Evolutionary conservation across 2,797 vertebrate genomes (phyloP), one percentile per base, ranked within the genome.

Genomic region (Microctenopoma stevenorrisi): DNA sequence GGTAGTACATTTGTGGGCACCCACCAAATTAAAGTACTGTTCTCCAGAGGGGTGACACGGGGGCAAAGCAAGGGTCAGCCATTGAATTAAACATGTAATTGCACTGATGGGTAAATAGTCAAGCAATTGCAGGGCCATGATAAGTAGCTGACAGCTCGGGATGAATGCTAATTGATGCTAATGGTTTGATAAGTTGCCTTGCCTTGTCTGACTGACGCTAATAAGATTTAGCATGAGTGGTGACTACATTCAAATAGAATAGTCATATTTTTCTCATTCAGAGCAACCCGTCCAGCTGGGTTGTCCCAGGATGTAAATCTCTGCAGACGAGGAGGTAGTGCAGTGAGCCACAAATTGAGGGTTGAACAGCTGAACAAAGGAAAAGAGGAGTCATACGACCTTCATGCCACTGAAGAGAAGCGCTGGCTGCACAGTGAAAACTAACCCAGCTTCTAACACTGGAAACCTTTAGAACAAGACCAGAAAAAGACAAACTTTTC

Each of bases 31-130:
- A 57, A 62, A 71, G 37, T 51, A 57, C 28, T 52, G 30, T 48
- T 72, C 65, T 64, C 60, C 55, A 67, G 56, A 72, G 64, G 74
- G 78, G 82, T 68, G 44, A 74, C 72, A 79, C n/a, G 0, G 56
- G 54, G 64, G 35, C 54, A 64, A 63, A 71, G 15, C 8, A 54
- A 66, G 53, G 61, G 40, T 22, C 64, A 72, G 58, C 57, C 72
- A 68, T 58, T 88, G 74, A 88, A 90, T 89, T 79, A 91, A 88
- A 85, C 79, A 84, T 88, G 68, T 83, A 83, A 82, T 88, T 85
- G 57, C 69, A 66, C 28, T 64, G 61, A 82, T 75, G 65, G 68
- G 76, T 87, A 86, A 88, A 88, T 81, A 84, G 72, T 82, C 69
- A 68, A 77, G 74, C 72, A 62, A 55, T 78, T 82, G 63, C 68